Conservation (phyloP, 1,140 invertebrate species). For the Anthonomus grandis region DNA sequence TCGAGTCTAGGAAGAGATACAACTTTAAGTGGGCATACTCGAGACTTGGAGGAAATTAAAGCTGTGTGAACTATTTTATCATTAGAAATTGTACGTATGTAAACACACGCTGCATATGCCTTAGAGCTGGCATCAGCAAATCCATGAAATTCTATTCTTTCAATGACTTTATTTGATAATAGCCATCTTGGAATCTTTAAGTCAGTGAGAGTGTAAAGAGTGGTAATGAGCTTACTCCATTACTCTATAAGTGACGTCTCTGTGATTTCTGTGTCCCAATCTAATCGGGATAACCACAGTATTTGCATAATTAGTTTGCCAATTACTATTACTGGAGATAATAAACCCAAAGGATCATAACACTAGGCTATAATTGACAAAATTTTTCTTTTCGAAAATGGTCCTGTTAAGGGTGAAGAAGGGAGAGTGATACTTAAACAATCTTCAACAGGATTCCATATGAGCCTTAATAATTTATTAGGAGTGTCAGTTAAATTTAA, state of each 20-base stretch:
- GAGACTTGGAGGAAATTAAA: constrained; percentile 8
- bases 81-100: constrained; percentile 2
- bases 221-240: constrained; percentile 5
- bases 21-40: constrained; percentile 3
- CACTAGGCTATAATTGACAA: constrained; percentile 17
- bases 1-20: constrained; percentile 8
- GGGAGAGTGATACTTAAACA: constrained; percentile 3
- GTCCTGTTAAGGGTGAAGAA: background rate
- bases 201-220: background rate
- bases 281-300: constrained; percentile 11
- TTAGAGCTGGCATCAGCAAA: background rate
- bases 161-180: background rate
- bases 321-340: constrained; percentile 6
- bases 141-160: constrained; percentile 1
- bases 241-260: background rate
- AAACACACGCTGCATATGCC: constrained; percentile 6
- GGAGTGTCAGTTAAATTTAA: background rate
- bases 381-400: constrained; percentile 17
- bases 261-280: constrained; percentile 20
- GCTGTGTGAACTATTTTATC: background rate
- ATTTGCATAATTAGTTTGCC: constrained; percentile 25
- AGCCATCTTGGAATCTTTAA: constrained; percentile 10
- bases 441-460: constrained; percentile 8
- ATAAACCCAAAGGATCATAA: constrained; percentile 21
- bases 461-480: constrained; percentile 17